Base-by-base conservation (phyloP, 2,113 vertebrate species). In the Amazona guildingii region DNA sequence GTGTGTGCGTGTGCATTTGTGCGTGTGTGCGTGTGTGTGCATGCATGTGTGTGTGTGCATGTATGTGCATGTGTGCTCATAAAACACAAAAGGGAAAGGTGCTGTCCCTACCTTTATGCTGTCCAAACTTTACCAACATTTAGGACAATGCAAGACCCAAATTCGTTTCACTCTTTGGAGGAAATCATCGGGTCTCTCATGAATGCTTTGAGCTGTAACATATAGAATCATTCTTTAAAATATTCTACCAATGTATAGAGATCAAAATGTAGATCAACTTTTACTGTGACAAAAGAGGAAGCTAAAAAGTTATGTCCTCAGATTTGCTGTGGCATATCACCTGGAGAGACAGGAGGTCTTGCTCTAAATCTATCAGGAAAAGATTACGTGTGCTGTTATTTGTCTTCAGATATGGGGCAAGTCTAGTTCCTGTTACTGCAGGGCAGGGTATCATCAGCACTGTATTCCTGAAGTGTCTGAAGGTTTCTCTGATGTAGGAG, bases 21-120 rank as follows among this genome's bases (percentile, higher is more conserved):
- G 55, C 19, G 3, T 49, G 8, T 51, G 17, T 8, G 7, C 21
- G 14, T 5, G 11, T 24, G 2, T 35, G 7, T 4, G 5, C n/a
- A 13, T 59, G 57, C 24, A 20, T 16, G 35, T 23, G 24, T 15
- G 21, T 18, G 23, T 59, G 28, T 5, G 24, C 11, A 17, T 6
- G 19, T 16, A 13, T 11, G 39, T 2, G 11, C 15, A 4, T 29
- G 12, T n/a, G 57, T 59, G 37, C 46, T 39, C 19, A 14, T 51
- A n/a, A 48, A 46, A 49, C 0, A 1, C 59, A 43, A 16, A 39
- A n/a, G 31, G n/a, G 39, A 43, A 41, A 35, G n/a, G 5, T 64
- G 44, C 27, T 86, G 39, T 51, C 20, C 43, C 33, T 77, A 41
- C 41, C 23, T 55, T 52, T 62, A 4, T 24, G 13, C 7, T 57